phyloP scores from a whole-genome alignment of 2,113 vertebrate species.

The Scopus umbretta region DNA sequence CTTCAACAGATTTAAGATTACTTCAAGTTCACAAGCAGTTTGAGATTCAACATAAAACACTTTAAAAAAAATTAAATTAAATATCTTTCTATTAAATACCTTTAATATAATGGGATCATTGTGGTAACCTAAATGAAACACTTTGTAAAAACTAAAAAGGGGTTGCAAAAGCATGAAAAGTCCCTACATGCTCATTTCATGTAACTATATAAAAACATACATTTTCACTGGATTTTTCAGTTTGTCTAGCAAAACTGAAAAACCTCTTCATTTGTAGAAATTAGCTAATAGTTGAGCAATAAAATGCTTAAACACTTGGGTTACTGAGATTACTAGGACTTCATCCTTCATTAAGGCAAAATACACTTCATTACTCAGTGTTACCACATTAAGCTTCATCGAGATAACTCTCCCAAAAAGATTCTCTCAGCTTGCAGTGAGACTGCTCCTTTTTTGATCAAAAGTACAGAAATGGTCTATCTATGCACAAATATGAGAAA shows the following conservation, averaged over 20 bases:
- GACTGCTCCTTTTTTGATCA: neutral
- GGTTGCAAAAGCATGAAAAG: neutral
- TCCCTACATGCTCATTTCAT: neutral
- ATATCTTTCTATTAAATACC: neutral
- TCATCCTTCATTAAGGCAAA: neutral
- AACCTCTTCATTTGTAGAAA: neutral
- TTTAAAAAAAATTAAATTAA: no score
- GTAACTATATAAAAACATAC: neutral
- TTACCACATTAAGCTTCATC: neutral
- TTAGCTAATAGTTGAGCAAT: neutral
- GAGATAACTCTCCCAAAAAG: neutral
- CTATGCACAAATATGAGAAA: neutral
- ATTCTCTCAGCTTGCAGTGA: neutral
- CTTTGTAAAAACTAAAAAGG: neutral
- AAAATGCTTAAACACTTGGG: neutral
- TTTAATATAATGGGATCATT: neutral
- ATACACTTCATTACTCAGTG: no score
- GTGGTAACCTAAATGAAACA: neutral
- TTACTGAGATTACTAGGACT: neutral
- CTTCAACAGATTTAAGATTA: neutral
- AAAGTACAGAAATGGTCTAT: neutral
- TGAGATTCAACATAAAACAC: neutral
- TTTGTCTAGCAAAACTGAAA: neutral
- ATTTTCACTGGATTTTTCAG: neutral
- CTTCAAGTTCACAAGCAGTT: neutral